Evolutionary conservation across 2,888 invertebrate genomes (phyloP).

Genomic region (Argyresthia goedartella): DNA sequence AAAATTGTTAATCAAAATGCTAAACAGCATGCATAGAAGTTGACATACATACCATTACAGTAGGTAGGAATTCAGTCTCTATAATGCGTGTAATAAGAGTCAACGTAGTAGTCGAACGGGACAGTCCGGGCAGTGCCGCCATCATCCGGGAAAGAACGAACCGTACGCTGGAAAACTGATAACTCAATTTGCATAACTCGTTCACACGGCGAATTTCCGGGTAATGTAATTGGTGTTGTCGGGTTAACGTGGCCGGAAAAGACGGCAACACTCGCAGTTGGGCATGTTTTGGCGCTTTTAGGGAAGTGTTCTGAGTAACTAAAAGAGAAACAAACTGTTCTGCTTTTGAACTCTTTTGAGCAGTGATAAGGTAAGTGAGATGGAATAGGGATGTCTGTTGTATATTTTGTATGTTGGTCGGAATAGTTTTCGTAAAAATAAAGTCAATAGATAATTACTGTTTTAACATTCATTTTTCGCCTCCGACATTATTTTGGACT

Average conservation of each 20-base stretch:
- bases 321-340: too few relatives aligned
- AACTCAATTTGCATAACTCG: conserved; percentile 63
- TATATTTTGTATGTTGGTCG: too few relatives aligned
- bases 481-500: too few relatives aligned
- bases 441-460: too few relatives aligned
- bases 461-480: too few relatives aligned
- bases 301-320: background rate
- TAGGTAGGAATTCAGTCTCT: too few relatives aligned
- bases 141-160: conserved; percentile 46
- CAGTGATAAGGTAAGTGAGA: too few relatives aligned
- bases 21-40: conserved; percentile 26
- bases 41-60: too few relatives aligned
- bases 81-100: too few relatives aligned
- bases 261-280: conserved; percentile 21
- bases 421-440: too few relatives aligned
- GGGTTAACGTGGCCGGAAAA: conserved; percentile 28
- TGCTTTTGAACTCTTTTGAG: too few relatives aligned
- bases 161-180: conserved; percentile 60
- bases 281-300: background rate
- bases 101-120: conserved; percentile 40
- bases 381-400: too few relatives aligned
- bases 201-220: conserved; percentile 42
- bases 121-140: conserved; percentile 11
- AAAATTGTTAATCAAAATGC: conserved; percentile 62
- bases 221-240: conserved; percentile 52